Percentiles rank a stretch among this genome's conserved stretches.
phyloP scores from a whole-genome alignment of 2,888 invertebrate species.

The Euproctis similis region DNA sequence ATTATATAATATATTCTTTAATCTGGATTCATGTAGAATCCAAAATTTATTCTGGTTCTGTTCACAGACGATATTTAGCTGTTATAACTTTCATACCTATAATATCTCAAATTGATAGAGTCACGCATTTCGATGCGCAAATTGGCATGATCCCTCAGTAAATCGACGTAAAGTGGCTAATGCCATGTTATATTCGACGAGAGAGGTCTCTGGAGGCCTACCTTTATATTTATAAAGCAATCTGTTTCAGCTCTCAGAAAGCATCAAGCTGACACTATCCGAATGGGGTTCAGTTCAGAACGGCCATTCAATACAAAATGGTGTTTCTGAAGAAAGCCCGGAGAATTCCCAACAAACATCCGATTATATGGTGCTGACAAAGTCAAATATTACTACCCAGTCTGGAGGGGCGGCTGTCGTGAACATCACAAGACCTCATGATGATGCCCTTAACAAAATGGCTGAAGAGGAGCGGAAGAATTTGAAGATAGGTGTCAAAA shows the following conservation, averaged over 20 bases:
- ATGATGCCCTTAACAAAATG: constrained; percentile 79
- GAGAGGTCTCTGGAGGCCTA: too few relatives aligned
- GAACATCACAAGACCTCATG: constrained; percentile 74
- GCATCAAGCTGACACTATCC: constrained; percentile 64
- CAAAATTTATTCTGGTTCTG: too few relatives aligned
- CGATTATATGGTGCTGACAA: constrained; percentile 53
- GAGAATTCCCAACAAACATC: constrained; percentile 34
- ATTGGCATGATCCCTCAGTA: too few relatives aligned
- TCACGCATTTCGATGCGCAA: too few relatives aligned
- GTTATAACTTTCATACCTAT: too few relatives aligned
- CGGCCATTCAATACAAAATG: constrained; percentile 40
- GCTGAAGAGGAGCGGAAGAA: constrained; percentile 83
- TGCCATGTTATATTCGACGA: too few relatives aligned
- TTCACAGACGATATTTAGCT: too few relatives aligned
- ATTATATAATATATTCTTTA: too few relatives aligned
- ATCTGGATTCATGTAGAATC: too few relatives aligned
- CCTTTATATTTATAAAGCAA: too few relatives aligned
- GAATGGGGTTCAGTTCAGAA: constrained; percentile 59
- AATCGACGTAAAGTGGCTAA: too few relatives aligned
- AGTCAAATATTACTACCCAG: constrained; percentile 26
- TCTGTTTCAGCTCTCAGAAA: constrained; percentile 56
- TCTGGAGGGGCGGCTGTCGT: constrained; percentile 46
- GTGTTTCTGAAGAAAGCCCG: constrained; percentile 21
- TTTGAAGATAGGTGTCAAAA: constrained; percentile 89
- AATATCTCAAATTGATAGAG: too few relatives aligned